A percentile compares a stretch with the other conserved stretches of the same genome.
Evolutionary conservation across 2,113 vertebrate species (phyloP).

Genomic region (Albula glossodonta): DNA sequence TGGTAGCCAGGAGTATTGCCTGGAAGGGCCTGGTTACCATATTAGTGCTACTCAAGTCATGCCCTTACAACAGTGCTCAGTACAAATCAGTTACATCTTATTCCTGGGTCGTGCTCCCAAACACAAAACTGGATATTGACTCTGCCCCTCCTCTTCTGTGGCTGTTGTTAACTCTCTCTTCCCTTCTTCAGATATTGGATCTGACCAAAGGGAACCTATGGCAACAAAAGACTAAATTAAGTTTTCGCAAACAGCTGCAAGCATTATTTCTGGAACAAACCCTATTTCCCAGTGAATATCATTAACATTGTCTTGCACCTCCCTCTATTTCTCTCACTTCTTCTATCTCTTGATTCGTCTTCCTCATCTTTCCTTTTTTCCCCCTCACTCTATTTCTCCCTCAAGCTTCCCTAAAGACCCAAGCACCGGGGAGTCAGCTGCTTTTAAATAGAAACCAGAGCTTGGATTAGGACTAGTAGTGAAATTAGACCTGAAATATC

Average conservation of each 20-base stretch:
- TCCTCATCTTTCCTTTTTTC: background rate
- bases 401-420: conserved; percentile 7
- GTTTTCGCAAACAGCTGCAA: background rate
- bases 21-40: background rate
- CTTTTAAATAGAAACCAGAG: conserved; percentile 34
- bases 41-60: background rate
- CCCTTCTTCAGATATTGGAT: background rate
- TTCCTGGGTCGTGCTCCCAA: background rate
- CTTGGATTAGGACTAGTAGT: conserved; percentile 24
- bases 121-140: background rate
- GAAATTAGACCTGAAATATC: conserved; percentile 40
- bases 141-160: background rate
- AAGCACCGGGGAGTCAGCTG: conserved; percentile 8
- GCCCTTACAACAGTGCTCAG: background rate
- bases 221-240: background rate
- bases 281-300: background rate
- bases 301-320: background rate
- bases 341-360: background rate
- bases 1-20: background rate
- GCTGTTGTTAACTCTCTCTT: background rate
- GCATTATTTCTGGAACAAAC: background rate
- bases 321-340: background rate
- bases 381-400: background rate
- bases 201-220: background rate
- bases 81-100: background rate